Evolutionary conservation across 2,113 vertebrate species (phyloP).

Genomic region (Hippocampus abdominalis): DNA sequence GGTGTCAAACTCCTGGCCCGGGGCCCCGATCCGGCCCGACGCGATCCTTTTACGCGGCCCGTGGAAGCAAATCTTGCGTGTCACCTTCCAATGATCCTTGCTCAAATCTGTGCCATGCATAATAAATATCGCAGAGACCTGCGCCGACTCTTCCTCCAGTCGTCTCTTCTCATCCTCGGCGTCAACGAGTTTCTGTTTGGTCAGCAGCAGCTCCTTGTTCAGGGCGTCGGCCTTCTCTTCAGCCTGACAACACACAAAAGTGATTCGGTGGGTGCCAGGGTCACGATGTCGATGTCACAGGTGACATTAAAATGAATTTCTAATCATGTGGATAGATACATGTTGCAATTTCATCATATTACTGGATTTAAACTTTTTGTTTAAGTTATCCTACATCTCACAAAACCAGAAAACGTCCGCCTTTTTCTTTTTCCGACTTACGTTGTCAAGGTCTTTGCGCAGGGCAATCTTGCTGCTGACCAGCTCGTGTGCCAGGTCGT

Average conservation of each 20-base stretch:
- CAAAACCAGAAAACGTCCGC: background rate
- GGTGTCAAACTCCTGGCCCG: too few relatives aligned
- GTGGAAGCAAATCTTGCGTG: too few relatives aligned
- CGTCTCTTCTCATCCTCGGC: slow-evolving; percentile 95
- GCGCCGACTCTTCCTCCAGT: slow-evolving; percentile 90
- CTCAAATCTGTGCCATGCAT: too few relatives aligned
- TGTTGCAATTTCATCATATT: background rate
- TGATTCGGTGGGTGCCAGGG: slow-evolving; percentile 14
- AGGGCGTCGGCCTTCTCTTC: slow-evolving; percentile 96
- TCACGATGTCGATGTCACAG: slow-evolving; percentile 12
- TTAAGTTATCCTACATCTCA: background rate
- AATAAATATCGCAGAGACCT: slow-evolving; percentile 71
- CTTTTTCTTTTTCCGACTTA: slow-evolving; percentile 66
- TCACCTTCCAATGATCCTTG: too few relatives aligned
- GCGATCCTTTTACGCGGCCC: too few relatives aligned
- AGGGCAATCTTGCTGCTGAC: slow-evolving; percentile 99
- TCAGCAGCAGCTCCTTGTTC: slow-evolving; percentile 97
- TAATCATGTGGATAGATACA: background rate
- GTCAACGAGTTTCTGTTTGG: slow-evolving; percentile 96
- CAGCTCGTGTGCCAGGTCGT: slow-evolving; percentile 95
- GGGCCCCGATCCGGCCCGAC: too few relatives aligned
- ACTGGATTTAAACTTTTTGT: background rate
- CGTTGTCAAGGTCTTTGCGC: slow-evolving; percentile 93
- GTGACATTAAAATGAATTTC: background rate
- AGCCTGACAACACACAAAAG: slow-evolving; percentile 71